Conservation (phyloP, 2,888 invertebrate species). For the Margaritifera margaritifera region DNA sequence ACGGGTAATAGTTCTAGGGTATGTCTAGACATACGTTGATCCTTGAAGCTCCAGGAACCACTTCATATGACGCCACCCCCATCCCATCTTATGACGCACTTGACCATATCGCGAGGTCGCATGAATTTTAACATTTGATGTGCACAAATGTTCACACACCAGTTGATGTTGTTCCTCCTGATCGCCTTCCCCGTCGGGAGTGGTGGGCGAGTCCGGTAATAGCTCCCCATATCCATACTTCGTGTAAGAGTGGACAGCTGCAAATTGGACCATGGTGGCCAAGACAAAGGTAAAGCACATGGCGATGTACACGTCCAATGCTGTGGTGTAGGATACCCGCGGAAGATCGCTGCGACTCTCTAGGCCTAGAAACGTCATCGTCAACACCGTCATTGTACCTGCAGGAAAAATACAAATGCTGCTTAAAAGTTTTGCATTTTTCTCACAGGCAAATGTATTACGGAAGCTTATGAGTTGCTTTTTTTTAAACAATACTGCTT, state of each 20-base stretch:
- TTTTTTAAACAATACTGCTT: too few relatives aligned
- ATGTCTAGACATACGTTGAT: too few relatives aligned
- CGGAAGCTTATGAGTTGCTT: too few relatives aligned
- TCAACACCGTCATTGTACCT: constrained; percentile 93
- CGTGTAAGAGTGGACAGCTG: constrained; percentile 70
- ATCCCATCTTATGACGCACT: too few relatives aligned
- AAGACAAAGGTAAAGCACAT: constrained; percentile 69
- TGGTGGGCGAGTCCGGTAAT: constrained; percentile 19
- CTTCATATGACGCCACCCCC: too few relatives aligned
- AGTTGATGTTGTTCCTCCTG: constrained; percentile 35
- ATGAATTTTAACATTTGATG: too few relatives aligned
- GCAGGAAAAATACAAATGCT: constrained; percentile 5
- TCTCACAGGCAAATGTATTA: too few relatives aligned
- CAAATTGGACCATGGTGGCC: constrained; percentile 69
- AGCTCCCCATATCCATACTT: constrained; percentile 67
- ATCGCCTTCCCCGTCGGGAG: constrained; percentile 35
- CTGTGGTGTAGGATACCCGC: constrained; percentile 69
- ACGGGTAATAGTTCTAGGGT: too few relatives aligned
- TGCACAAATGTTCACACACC: constrained; percentile 5
- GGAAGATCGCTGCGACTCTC: constrained; percentile 70
- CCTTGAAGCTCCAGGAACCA: too few relatives aligned
- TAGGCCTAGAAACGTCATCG: constrained; percentile 82
- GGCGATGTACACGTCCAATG: constrained; percentile 70
- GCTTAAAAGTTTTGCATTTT: too few relatives aligned
- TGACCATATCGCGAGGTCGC: too few relatives aligned